These are phyloP conservation scores for Augochlorella aurata DNA, from an alignment of 2,888 invertebrate genomes.

Conservation along the genomic window DNA sequence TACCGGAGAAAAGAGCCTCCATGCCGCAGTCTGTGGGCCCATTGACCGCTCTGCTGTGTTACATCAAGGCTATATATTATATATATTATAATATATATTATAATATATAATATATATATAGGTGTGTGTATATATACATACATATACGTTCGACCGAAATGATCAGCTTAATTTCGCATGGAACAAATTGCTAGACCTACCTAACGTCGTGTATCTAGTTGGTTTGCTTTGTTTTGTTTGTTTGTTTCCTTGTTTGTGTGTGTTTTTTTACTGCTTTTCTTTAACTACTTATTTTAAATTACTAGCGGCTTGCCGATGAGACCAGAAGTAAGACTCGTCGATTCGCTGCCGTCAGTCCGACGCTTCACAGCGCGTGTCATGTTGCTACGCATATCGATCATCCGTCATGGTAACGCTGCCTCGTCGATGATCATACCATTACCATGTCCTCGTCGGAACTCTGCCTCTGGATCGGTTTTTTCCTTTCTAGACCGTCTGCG, in stretches of 20 bases:
- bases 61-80: background rate
- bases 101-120: background rate
- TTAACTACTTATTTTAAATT: slow-evolving; percentile 68
- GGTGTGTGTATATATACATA: background rate
- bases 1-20: background rate
- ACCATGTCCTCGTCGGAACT: slow-evolving; percentile 81
- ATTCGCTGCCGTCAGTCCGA: slow-evolving; percentile 62
- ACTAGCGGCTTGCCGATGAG: slow-evolving; percentile 66
- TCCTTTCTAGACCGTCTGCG: slow-evolving; percentile 78
- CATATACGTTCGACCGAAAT: slow-evolving; percentile 50
- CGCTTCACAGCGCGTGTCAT: slow-evolving; percentile 63
- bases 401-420: slow-evolving; percentile 54
- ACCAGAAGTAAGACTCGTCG: slow-evolving; percentile 63
- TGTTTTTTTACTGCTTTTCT: background rate
- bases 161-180: slow-evolving; percentile 62
- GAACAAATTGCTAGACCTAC: slow-evolving; percentile 75
- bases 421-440: slow-evolving; percentile 79
- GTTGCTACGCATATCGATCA: slow-evolving; percentile 57
- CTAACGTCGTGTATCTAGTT: slow-evolving; percentile 67
- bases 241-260: background rate
- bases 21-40: background rate
- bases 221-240: background rate
- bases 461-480: slow-evolving; percentile 79
- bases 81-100: background rate
- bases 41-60: background rate